Evolutionary conservation across 37 sponge, comb jelly and placozoan genomes (phyloP), one percentile per base, ranked within the genome.

Genomic region (Aphrocallistes beatrix): DNA sequence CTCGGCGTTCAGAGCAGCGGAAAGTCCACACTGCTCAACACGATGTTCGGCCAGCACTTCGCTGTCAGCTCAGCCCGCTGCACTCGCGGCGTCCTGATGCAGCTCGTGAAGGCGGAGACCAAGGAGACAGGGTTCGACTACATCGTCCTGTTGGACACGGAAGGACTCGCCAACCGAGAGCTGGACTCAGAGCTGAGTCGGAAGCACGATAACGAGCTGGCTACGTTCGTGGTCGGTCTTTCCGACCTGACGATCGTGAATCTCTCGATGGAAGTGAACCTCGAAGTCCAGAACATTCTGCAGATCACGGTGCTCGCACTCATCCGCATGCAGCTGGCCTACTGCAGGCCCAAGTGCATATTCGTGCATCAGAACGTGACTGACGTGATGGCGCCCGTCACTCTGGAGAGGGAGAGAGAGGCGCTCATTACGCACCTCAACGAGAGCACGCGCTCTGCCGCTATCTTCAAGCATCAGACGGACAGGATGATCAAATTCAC

Each of bases 291-390:
- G 19, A 83, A 87, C 42, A 87, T 87, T 3, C 38, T 87, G 23
- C 88, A 87, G 38, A 88, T 81, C 47, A 37, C 88, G 40, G 88
- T 88, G 32, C 88, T 84, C 48, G 88, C 88, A 32, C 81, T 88
- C 36, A 38, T 88, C 10, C 88, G 88, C 0, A 88, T 88, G 88
- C 69, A 88, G 34, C 37, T 36, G 6, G 60, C 84, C 10, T 39
- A 69, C 21, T 42, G 51, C 6, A 51, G 38, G 3, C 85, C 84
- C 0, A 84, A 84, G 0, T 88, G 88, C 45, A 69, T 84, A 21
- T 88, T 84, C 84, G 88, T 88, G 48, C 88, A 88, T 38, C 88
- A 88, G 36, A 88, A 88, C 81, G 88, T 84, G 37, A 10, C 47
- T 25, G 81, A 38, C 0, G 42, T 87, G 19, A 87, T 39, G 50